These are phyloP conservation scores for Zeuzera pyrina DNA, from an alignment of 2,888 invertebrate genomes.

Conservation along the genomic window DNA sequence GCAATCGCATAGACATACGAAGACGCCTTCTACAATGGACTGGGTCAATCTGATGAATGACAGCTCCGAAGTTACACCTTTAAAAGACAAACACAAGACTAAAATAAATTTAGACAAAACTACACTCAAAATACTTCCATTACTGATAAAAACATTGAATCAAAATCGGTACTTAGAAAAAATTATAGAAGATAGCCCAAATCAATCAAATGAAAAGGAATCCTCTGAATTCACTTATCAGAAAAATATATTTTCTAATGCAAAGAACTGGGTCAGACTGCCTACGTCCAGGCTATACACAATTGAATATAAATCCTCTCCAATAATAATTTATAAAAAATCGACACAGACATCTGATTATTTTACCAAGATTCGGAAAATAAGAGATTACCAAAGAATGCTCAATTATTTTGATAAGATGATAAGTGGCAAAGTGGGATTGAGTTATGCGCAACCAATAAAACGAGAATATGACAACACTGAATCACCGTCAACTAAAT, in stretches of 20 bases:
- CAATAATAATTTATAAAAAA: conserved; percentile 32
- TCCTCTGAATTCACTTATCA: conserved; percentile 27
- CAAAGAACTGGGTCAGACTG: conserved; percentile 31
- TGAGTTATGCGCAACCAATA: conserved; percentile 21
- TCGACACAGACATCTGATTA: conserved; percentile 45
- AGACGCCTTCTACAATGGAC: too few relatives aligned
- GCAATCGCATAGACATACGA: conserved; percentile 20
- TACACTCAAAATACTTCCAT: conserved; percentile 39
- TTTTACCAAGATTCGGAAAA: conserved; percentile 44
- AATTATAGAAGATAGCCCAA: conserved; percentile 31
- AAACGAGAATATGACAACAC: conserved; percentile 16
- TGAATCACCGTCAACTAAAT: conserved; percentile 10
- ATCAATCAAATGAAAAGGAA: conserved; percentile 21
- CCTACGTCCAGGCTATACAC: conserved; percentile 32
- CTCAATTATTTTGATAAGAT: conserved; percentile 51
- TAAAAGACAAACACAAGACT: too few relatives aligned
- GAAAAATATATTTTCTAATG: conserved; percentile 30
- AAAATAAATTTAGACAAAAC: conserved; percentile 30
- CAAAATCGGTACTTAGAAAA: conserved; percentile 38
- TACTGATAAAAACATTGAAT: conserved; percentile 43
- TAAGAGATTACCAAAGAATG: conserved; percentile 46
- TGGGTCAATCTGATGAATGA: too few relatives aligned
- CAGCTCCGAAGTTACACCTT: too few relatives aligned
- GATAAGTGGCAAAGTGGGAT: conserved; percentile 34
- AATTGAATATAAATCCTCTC: conserved; percentile 41